Percentiles rank a stretch among this genome's conserved stretches.
phyloP scores from a whole-genome alignment of 2,113 vertebrate genomes.

The Mus musculus region DNA sequence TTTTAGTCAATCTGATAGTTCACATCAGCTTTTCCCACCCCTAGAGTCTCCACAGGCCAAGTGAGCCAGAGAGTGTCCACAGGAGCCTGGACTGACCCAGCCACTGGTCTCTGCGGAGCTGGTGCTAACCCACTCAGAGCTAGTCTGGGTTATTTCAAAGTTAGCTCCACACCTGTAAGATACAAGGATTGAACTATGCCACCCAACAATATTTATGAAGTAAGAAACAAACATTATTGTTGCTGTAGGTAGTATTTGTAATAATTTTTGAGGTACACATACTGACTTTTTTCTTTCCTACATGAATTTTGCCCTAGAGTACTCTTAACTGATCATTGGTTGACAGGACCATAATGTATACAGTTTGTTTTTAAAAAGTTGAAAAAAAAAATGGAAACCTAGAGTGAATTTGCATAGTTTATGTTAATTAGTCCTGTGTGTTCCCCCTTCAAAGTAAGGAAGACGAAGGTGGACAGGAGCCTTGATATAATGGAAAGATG shows the following conservation, averaged over 20 bases:
- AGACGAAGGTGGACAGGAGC: conserved; percentile 37
- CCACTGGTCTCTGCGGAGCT: too few species aligned
- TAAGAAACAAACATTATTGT: not conserved
- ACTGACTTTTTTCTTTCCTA: not conserved
- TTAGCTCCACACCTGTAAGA: not conserved
- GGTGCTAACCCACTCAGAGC: not conserved
- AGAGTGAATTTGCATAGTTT: conserved; percentile 60
- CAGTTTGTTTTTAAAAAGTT: conserved; percentile 48
- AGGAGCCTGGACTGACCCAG: not conserved
- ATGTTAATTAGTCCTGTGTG: conserved; percentile 3
- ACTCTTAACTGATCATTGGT: conserved; percentile 68
- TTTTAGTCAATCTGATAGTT: not conserved
- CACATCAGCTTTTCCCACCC: not conserved
- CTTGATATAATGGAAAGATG: conserved; percentile 57
- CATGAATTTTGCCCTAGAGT: not conserved
- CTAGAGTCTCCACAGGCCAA: not conserved
- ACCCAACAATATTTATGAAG: not conserved
- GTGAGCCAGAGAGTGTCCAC: not conserved
- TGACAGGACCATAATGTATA: conserved; percentile 54
- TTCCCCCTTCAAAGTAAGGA: conserved; percentile 34
- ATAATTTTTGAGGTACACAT: conserved; percentile 10
- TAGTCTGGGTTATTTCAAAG: not conserved
- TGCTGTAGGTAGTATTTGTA: not conserved
- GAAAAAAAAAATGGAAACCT: conserved; percentile 62
- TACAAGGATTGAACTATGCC: not conserved